These are phyloP conservation scores for Chloropsis cyanopogon DNA, from an alignment of 2,113 vertebrate species.

Conservation along the genomic window DNA sequence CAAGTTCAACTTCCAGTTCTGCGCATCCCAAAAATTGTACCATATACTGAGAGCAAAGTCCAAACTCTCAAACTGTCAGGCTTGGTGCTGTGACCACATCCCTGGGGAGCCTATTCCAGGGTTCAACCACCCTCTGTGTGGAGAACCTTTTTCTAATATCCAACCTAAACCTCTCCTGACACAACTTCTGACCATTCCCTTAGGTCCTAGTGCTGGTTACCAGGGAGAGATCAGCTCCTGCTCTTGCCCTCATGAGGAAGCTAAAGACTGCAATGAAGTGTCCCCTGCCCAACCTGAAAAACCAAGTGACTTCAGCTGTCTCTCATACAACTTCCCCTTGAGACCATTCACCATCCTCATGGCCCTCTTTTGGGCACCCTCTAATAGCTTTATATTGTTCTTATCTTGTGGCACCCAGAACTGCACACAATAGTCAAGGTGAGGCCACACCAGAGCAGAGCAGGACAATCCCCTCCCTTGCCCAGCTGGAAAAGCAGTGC, in stretches of 20 bases:
- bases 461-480: too few relatives aligned
- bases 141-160: background rate
- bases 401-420: background rate
- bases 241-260: background rate
- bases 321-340: background rate
- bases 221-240: background rate
- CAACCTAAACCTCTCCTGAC: background rate
- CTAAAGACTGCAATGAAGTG: background rate
- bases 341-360: background rate
- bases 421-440: background rate
- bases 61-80: background rate
- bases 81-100: background rate
- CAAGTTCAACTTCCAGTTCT: background rate
- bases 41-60: background rate
- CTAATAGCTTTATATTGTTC: background rate
- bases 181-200: background rate
- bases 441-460: fast-evolving
- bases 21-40: background rate
- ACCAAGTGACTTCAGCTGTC: background rate
- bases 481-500: fast-evolving
- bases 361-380: background rate
- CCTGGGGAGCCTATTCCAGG: background rate
- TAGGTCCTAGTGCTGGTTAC: background rate
- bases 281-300: background rate
- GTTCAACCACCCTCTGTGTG: background rate